Conservation (phyloP, 2,888 invertebrate species). For the Phytoseiulus persimilis region DNA sequence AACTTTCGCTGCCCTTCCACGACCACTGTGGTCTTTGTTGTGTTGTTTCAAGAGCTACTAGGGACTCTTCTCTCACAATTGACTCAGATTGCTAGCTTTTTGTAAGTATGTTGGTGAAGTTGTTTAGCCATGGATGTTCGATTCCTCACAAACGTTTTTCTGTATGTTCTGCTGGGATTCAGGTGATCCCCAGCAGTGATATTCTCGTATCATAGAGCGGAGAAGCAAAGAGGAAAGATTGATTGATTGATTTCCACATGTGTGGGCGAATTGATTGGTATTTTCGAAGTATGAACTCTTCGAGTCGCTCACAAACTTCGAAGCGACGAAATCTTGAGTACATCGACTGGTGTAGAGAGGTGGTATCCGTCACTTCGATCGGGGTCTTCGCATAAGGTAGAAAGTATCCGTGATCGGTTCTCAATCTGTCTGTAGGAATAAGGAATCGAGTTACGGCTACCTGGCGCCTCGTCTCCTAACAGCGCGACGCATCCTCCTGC, state of each 20-base stretch:
- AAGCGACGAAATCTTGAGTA: background rate
- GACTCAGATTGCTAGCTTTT: background rate
- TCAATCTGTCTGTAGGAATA: background rate
- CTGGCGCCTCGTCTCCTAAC: background rate
- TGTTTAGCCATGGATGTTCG: background rate
- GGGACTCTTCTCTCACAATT: background rate
- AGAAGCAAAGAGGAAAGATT: background rate
- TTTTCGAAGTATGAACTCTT: background rate
- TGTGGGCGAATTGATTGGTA: background rate
- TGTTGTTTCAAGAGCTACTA: background rate
- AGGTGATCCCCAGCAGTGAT: no score
- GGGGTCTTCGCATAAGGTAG: background rate
- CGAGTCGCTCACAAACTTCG: background rate
- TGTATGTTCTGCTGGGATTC: background rate
- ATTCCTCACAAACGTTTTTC: background rate
- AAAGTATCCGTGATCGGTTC: background rate
- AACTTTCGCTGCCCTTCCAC: background rate
- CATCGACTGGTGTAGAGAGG: background rate
- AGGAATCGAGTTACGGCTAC: background rate
- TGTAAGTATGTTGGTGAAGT: background rate
- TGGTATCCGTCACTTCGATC: background rate
- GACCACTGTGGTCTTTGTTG: background rate
- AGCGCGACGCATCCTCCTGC: background rate
- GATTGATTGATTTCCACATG: background rate
- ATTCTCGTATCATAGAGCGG: background rate